phyloP scores from a whole-genome alignment of 2,888 invertebrate species.

The Cephalotes varians region DNA sequence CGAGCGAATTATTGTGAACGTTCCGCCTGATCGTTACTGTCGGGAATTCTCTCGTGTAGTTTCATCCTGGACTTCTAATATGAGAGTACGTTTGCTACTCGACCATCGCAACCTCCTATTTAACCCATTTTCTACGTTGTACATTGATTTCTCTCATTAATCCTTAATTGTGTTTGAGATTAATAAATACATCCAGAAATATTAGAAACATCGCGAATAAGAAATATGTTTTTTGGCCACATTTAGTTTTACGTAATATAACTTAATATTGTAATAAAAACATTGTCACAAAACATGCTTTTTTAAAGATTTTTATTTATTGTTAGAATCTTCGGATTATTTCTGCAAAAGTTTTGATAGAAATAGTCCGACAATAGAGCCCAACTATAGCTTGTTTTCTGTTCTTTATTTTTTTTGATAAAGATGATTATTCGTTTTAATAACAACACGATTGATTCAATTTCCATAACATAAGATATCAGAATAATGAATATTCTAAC shows the following conservation, averaged over 20 bases:
- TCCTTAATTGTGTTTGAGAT: not conserved
- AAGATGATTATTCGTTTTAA: not conserved
- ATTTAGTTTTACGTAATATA: not conserved
- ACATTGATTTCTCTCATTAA: constrained; percentile 36
- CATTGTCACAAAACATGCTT: not conserved
- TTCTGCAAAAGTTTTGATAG: not conserved
- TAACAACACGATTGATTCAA: not conserved
- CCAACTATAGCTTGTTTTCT: not conserved
- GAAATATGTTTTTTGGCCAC: not conserved
- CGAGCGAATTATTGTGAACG: constrained; percentile 40
- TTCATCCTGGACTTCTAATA: constrained; percentile 4
- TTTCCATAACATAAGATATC: not conserved
- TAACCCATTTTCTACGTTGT: not conserved
- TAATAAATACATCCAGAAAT: not conserved
- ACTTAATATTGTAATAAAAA: not conserved
- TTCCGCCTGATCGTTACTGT: constrained; percentile 1
- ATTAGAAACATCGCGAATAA: not conserved
- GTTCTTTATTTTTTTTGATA: not conserved
- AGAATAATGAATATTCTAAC: not conserved
- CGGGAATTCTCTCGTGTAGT: constrained; percentile 13
- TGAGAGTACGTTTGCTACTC: not conserved
- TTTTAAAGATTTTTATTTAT: not conserved
- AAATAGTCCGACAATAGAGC: not conserved
- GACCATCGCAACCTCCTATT: not conserved
- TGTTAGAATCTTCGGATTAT: not conserved